Conservation (phyloP, 2,888 invertebrate species). For the Bombylius discolor region DNA sequence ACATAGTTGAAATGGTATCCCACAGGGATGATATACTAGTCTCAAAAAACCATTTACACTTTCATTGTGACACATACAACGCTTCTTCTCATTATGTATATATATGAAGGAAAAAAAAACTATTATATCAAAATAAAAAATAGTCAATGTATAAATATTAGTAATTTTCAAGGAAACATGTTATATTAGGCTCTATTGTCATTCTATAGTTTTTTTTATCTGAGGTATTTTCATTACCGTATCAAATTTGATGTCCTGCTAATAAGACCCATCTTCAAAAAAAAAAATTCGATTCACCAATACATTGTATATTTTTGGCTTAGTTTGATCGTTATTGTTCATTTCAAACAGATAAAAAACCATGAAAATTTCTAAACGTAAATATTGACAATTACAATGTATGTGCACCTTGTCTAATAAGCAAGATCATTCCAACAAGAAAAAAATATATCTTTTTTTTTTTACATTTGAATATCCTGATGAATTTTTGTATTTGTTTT, state of each 20-base stretch:
- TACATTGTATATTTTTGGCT: background rate
- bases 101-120: too few species aligned
- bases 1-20: background rate
- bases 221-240: background rate
- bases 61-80: background rate
- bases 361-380: constrained; percentile 9
- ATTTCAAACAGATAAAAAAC: background rate
- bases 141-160: background rate
- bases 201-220: background rate
- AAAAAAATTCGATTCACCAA: background rate
- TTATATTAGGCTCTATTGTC: too few species aligned
- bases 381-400: constrained; percentile 1
- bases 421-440: too few species aligned
- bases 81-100: too few species aligned
- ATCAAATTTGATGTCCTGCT: constrained; percentile 4
- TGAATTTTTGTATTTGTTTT: too few species aligned
- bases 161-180: background rate
- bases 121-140: too few species aligned
- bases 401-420: too few species aligned
- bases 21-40: background rate
- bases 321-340: background rate
- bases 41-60: background rate
- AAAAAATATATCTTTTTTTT: too few species aligned
- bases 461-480: too few species aligned
- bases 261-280: background rate